These are phyloP conservation scores for Lepidochrysops patricia DNA, from an alignment of 2,888 invertebrate genomes.

Conservation along the genomic window DNA sequence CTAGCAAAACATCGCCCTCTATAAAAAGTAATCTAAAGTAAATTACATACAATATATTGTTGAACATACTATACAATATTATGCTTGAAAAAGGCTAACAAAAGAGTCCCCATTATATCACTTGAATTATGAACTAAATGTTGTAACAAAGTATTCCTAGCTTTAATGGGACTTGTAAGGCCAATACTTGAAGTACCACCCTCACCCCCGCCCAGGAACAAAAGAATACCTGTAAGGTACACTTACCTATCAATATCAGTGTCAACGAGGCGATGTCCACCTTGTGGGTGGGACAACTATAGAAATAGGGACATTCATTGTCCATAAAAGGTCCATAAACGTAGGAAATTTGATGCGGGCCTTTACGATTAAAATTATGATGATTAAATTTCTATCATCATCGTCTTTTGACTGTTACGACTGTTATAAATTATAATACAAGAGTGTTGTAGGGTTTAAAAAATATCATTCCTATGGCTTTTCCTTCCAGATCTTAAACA, in stretches of 20 bases:
- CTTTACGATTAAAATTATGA: not conserved
- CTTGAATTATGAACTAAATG: not conserved
- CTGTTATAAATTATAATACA: too few relatives aligned
- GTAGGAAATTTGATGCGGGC: not conserved
- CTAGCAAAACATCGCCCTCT: too few relatives aligned
- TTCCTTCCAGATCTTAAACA: not conserved
- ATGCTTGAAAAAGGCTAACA: not conserved
- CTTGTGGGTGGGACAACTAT: not conserved
- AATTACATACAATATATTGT: not conserved
- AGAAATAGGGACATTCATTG: not conserved
- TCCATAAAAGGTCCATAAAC: not conserved
- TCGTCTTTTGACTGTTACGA: not conserved
- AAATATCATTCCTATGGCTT: too few relatives aligned
- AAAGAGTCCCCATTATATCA: not conserved
- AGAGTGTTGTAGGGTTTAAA: too few relatives aligned
- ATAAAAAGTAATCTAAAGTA: too few relatives aligned
- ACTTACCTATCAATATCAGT: constrained; percentile 9
- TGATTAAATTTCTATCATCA: not conserved
- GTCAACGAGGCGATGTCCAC: not conserved
- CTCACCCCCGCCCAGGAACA: constrained; percentile 44
- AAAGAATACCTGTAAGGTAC: constrained; percentile 12
- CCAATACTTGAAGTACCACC: constrained; percentile 40
- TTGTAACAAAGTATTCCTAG: constrained; percentile 51
- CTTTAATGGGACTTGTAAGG: constrained; percentile 62
- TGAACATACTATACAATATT: not conserved